These are phyloP conservation scores for Microctonus brassicae DNA, from an alignment of 2,888 invertebrate species.

Conservation along the genomic window DNA sequence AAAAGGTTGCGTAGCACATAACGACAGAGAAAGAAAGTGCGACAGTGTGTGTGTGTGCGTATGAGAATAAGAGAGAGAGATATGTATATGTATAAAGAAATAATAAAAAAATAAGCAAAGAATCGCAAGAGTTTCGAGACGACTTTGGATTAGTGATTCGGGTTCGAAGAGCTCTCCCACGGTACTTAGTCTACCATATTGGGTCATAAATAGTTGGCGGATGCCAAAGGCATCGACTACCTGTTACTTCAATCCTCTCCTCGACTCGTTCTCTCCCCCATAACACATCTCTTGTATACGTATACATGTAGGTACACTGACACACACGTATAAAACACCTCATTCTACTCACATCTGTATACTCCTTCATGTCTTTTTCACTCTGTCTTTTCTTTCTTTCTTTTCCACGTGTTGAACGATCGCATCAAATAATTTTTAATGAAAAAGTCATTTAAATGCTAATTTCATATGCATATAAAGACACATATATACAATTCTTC, in stretches of 20 bases:
- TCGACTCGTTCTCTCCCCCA: slow-evolving; percentile 33
- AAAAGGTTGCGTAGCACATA: background rate
- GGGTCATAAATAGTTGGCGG: slow-evolving; percentile 61
- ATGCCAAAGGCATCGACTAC: slow-evolving; percentile 54
- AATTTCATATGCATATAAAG: slow-evolving; percentile 43
- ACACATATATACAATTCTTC: slow-evolving; percentile 38
- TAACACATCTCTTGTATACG: too few relatives aligned
- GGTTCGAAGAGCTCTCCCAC: slow-evolving; percentile 53
- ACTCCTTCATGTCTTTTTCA: slow-evolving; percentile 43
- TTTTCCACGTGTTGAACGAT: slow-evolving; percentile 21
- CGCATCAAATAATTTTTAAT: slow-evolving; percentile 49
- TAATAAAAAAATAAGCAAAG: slow-evolving; percentile 25
- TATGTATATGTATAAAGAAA: background rate
- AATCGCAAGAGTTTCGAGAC: slow-evolving; percentile 39
- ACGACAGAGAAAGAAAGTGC: background rate
- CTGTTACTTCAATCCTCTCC: slow-evolving; percentile 34
- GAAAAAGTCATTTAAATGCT: slow-evolving; percentile 63
- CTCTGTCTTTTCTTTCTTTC: slow-evolving; percentile 20
- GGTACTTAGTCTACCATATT: slow-evolving; percentile 56
- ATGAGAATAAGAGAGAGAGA: too few relatives aligned
- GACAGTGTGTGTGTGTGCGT: too few relatives aligned
- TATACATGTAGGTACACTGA: slow-evolving; percentile 14
- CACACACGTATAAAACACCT: too few relatives aligned
- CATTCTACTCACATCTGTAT: slow-evolving; percentile 20
- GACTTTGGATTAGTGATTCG: slow-evolving; percentile 54